Conservation (phyloP, 2,888 invertebrate genomes). For the Drosophila barbarae region DNA sequence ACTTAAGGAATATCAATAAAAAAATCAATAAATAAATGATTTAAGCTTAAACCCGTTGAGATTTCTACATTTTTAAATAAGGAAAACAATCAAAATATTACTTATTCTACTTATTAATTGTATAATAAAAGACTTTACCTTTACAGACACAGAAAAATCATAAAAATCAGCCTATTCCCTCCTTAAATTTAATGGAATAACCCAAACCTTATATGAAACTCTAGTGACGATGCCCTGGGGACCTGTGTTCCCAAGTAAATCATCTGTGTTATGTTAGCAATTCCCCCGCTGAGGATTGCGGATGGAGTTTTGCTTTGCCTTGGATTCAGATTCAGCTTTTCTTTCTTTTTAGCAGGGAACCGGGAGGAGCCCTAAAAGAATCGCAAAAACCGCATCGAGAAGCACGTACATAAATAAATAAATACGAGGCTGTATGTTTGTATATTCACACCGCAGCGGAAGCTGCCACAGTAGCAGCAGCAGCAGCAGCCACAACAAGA, state of each 20-base stretch:
- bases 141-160: no score
- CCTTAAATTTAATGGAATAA: conserved; percentile 2
- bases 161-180: background rate
- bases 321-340: conserved; percentile 18
- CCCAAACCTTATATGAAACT: conserved; percentile 6
- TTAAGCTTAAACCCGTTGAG: no score
- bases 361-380: conserved; percentile 26
- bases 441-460: conserved; percentile 42
- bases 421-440: conserved; percentile 26
- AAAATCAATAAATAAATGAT: no score
- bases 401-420: conserved; percentile 39
- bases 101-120: no score
- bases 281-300: conserved; percentile 33
- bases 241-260: background rate
- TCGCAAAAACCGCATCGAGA: conserved; percentile 25
- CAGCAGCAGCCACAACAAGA: conserved; percentile 15
- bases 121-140: no score
- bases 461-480: conserved; percentile 43
- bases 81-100: no score
- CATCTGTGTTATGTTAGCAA: conserved; percentile 15
- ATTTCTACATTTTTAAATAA: no score
- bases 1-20: background rate
- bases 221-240: conserved; percentile 3
- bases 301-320: conserved; percentile 21
- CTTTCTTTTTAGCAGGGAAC: background rate